Evolutionary conservation across 2,888 invertebrate genomes (phyloP), one percentile per base, ranked within the genome.

Genomic region (Drosophila neotestacea): DNA sequence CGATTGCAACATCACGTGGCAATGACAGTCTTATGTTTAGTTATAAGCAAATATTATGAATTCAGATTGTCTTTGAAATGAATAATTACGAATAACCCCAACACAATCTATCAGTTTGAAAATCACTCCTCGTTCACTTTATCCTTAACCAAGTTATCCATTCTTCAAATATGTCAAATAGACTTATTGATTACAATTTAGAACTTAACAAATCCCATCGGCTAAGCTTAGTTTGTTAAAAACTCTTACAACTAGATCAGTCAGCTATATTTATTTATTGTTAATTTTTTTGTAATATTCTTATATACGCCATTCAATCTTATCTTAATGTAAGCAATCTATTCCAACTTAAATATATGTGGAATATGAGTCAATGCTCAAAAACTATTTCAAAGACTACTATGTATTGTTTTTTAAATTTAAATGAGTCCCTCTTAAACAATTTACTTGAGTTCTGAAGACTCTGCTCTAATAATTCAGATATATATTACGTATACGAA

Each of bases 1-100:
- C 48, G 58, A 51, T 61, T 46, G 51, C 60, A 36, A 34, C 55
- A 39, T 41, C 54, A 10, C 30, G 52, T 27, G 52, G 41, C 52
- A 54, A 30, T 51, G 36, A 38, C 51, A 39, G 27, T 38, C 27
- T n/a, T n/a, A 11, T 22, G 11, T 34, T 13, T 13, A 30, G n/a
- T 46, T n/a, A 30, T 46, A 13, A n/a, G 39, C 30, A 42, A 54
- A 54, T 54, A 11, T 42, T 42, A 11, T 42, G 54, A 42, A 16
- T 13, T 11, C 28, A 4, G 27, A 36, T 27, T 50, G 22, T n/a
- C 36, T n/a, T 36, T 34, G n/a, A 6, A 28, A 4, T 11, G 16
- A 41, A 16, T 41, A 16, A 50, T 34, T 11, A 50, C 16, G 2
- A 13, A 32, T 32, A 4, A 13, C 13, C 6, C 2, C 30, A n/a